Percentiles rank a stretch among this genome's conserved stretches.
Conservation (phyloP, 2,797 vertebrate genomes). For the Benthosema pterotum region DNA sequence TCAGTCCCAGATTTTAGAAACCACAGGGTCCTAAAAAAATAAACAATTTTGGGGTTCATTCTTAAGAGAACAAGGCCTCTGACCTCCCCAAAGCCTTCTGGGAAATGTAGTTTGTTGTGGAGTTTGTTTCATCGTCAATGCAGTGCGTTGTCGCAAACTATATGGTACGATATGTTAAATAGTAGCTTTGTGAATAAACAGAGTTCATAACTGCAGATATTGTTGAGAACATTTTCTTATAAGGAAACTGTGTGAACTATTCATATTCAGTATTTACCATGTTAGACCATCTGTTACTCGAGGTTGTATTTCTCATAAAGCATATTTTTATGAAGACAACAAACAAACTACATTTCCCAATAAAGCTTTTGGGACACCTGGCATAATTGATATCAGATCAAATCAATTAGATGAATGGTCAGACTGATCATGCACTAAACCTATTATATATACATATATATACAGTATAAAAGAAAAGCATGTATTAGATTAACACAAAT, state of each 20-base stretch:
- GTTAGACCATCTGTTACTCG: too few relatives aligned
- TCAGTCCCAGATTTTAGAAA: conserved; percentile 90
- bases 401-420: conserved; percentile 45
- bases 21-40: conserved; percentile 87
- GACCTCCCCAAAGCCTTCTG: conserved; percentile 67
- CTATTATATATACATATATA: too few relatives aligned
- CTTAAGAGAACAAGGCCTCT: conserved; percentile 48
- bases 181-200: too few relatives aligned
- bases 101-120: conserved; percentile 62
- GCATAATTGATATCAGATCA: conserved; percentile 35
- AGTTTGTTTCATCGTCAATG: conserved; percentile 17
- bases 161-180: too few relatives aligned
- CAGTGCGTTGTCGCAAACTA: conserved; percentile 2
- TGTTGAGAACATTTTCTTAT: too few relatives aligned
- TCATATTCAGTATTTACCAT: too few relatives aligned
- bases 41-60: conserved; percentile 81
- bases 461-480: too few relatives aligned
- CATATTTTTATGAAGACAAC: neutral
- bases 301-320: too few relatives aligned
- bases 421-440: conserved; percentile 83
- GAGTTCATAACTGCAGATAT: too few relatives aligned
- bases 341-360: conserved; percentile 54
- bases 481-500: neutral
- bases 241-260: too few relatives aligned
- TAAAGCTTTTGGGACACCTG: conserved; percentile 64